Base-by-base conservation (phyloP, 2,113 vertebrate genomes). In the Pagrus major region DNA sequence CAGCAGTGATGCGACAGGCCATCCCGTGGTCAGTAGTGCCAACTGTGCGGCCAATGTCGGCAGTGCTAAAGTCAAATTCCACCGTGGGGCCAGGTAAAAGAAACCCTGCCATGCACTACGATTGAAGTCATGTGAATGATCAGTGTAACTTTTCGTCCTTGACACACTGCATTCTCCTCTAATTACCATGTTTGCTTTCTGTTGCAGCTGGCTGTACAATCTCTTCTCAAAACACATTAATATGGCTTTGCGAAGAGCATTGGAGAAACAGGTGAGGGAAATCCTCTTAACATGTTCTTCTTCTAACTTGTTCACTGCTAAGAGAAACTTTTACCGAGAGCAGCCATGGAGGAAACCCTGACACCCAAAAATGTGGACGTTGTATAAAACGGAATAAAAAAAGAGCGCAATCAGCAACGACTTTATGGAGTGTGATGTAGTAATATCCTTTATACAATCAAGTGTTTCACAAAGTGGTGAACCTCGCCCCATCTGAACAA, bases 181-280 rank as follows among this genome's bases (percentile, higher is more conserved):
- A 6, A 65, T 23, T 39, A 4, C 25, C 52, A 14, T 52, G 42
- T 0, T 49, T 23, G 2, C n/a, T 71, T n/a, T 80, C n/a, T 66
- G 12, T 92, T 84, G 46, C 85, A 96, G 95, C 71, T 95, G 95
- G 95, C 76, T 96, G 54, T 95, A 95, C 89, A 95, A 94, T 84
- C 94, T 94, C 54, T 95, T 96, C 64, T 81, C 11, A 15, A 37
- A 2, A 0, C 92, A 71, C 71, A 72, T 95, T 52, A 78, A 92
- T 2, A 88, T 91, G 68, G 87, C 90, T 23, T 58, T 96, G 41
- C 82, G 73, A 16, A 78, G 23, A 0, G 18, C 83, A 3, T 9
- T 95, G 7, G 68, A 95, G 75, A 89, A 90, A 59, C 82, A 95
- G 94, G 95, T 95, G 75, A 93, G 84, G 0, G 11, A 5, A 42